Base-by-base conservation (phyloP, 1,140 invertebrate species). In the silkworm (Bombyx mori) region DNA sequence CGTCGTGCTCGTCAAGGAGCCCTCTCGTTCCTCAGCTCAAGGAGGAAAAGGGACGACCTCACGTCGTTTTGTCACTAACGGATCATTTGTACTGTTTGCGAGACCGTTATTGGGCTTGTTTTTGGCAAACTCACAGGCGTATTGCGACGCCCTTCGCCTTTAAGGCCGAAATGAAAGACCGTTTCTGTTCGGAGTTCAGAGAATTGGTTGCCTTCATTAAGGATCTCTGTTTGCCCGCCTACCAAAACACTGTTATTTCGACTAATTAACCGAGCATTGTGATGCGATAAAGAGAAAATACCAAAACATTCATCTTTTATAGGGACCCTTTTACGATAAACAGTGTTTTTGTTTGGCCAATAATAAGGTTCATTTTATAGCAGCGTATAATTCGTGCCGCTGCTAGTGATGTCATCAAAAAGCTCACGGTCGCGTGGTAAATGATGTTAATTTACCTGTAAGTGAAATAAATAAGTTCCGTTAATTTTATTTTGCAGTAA, bases 71-170 rank as follows among this genome's bases (percentile, higher is more conserved):
- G 78, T 80, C 75, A 81, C 81, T 80, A 80, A 82, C 72, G 77
- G 73, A 75, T 82, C 77, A 83, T 82, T 84, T 84, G 75, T 79
- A 77, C 77, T 80, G 77, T 84, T 86, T 84, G 76, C 79, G 65
- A 83, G 79, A 66, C 77, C 71, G 79, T 81, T 84, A 84, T 83
- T 83, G 79, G 73, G 77, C 80, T 85, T 83, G 81, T 83, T 86
- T 80, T 81, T 82, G 83, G 79, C 75, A 82, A 81, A 83, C 67
- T 75, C 73, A 73, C 76, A 75, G 66, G 73, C 71, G 73, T 79
- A 73, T 79, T 74, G 72, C 70, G 68, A 60, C 75, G 71, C 77
- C 70, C 73, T 63, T 61, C 67, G 73, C 71, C 74, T 75, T 73
- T 64, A 65, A 69, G 66, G 62, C 62, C 63, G 63, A 79, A 83